phyloP scores from a whole-genome alignment of 2,888 invertebrate genomes.

The Ochropacha duplaris region DNA sequence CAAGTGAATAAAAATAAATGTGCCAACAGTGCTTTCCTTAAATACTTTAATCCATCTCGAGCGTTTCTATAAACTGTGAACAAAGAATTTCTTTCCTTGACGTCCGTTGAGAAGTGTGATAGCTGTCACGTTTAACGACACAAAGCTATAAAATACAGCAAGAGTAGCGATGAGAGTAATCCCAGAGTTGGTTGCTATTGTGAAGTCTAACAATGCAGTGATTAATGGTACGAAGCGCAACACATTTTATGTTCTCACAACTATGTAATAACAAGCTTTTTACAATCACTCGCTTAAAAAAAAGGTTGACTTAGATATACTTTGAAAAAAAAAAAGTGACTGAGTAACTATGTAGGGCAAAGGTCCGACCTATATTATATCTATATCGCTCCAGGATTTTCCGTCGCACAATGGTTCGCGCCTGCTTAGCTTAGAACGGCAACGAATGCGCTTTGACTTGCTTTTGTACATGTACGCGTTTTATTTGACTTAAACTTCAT shows the following conservation, averaged over 20 bases:
- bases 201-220: constrained; percentile 45
- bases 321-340: too few species aligned
- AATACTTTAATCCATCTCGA: constrained; percentile 16
- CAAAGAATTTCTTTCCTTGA: constrained; percentile 28
- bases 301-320: too few species aligned
- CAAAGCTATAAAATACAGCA: constrained; percentile 33
- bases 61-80: constrained; percentile 23
- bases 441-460: too few species aligned
- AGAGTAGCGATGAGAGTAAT: constrained; percentile 30
- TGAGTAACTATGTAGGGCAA: background rate
- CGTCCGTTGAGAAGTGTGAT: constrained; percentile 27
- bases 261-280: too few species aligned
- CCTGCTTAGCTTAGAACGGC: too few species aligned
- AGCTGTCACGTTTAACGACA: constrained; percentile 35
- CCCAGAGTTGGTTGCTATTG: constrained; percentile 34
- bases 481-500: too few species aligned
- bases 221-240: constrained; percentile 38
- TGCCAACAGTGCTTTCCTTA: constrained; percentile 12
- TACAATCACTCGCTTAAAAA: too few species aligned
- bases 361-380: too few species aligned
- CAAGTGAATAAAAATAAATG: constrained; percentile 3
- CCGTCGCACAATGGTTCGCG: too few species aligned
- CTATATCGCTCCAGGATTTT: too few species aligned
- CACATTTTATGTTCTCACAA: too few species aligned
- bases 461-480: too few species aligned